Evolutionary conservation across 2,888 invertebrate species (phyloP).

Genomic region (Aphidoletes aphidimyza): DNA sequence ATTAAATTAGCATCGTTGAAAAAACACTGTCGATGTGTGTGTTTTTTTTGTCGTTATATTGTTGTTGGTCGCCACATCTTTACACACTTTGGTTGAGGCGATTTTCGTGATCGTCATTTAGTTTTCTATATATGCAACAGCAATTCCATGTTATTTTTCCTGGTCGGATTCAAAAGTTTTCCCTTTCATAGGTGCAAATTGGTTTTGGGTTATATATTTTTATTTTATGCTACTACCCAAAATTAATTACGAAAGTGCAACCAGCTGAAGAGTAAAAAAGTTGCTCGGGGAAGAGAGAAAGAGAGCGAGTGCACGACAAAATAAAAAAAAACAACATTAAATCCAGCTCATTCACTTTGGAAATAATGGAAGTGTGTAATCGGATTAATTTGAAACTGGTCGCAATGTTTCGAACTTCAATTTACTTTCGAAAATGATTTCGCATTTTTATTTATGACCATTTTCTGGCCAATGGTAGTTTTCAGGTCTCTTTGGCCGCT

Average conservation of each 20-base stretch:
- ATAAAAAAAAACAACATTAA: constrained; percentile 21
- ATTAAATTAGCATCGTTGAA: constrained; percentile 34
- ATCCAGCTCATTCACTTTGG: constrained; percentile 40
- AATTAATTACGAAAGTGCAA: constrained; percentile 53
- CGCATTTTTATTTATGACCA: constrained; percentile 31
- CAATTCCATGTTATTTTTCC: constrained; percentile 35
- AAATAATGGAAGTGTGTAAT: constrained; percentile 44
- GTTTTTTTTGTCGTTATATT: neutral
- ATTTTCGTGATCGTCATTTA: constrained; percentile 28
- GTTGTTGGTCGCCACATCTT: neutral
- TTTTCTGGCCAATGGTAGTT: neutral
- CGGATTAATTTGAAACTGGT: constrained; percentile 52
- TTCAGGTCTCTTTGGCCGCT: no score
- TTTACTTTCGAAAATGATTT: constrained; percentile 35
- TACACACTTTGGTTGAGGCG: neutral
- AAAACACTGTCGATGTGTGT: neutral
- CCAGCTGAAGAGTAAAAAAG: constrained; percentile 29
- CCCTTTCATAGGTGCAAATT: constrained; percentile 14
- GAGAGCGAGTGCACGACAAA: no score
- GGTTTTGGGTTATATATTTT: neutral
- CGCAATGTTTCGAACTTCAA: constrained; percentile 39
- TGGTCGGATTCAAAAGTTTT: constrained; percentile 19
- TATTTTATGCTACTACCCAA: neutral
- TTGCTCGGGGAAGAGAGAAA: neutral
- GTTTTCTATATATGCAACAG: neutral